Evolutionary conservation across 2,797 vertebrate genomes (phyloP).

Genomic region (Semotilus atromaculatus): DNA sequence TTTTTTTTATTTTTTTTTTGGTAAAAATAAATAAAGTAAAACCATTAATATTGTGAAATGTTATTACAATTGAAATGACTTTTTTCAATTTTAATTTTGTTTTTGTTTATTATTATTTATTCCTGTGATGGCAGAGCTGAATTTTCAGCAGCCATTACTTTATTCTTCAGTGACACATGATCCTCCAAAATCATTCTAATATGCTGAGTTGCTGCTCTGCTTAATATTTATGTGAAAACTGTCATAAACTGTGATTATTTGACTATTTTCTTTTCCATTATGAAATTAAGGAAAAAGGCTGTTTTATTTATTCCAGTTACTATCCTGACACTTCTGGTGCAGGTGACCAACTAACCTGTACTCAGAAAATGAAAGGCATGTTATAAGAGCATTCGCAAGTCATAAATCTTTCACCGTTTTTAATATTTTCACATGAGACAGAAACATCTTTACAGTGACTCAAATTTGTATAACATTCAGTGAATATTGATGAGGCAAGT

Average conservation of each 20-base stretch:
- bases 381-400: constrained; percentile 65
- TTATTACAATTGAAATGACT: too few relatives aligned
- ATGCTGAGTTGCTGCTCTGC: not conserved
- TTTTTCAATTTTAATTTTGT: not conserved
- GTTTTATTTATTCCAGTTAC: not conserved
- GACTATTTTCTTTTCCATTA: not conserved
- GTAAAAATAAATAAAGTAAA: not conserved
- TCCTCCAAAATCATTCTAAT: not conserved
- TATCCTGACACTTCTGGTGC: constrained; percentile 16
- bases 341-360: constrained; percentile 61
- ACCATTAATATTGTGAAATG: not conserved
- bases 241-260: not conserved
- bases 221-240: not conserved
- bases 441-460: constrained; percentile 75
- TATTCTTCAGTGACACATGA: not conserved
- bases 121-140: not conserved
- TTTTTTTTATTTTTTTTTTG: too few relatives aligned
- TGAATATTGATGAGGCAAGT: constrained; percentile 75
- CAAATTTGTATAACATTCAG: constrained; percentile 71
- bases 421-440: constrained; percentile 75
- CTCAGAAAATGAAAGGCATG: constrained; percentile 75
- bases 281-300: not conserved
- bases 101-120: too few relatives aligned
- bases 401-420: constrained; percentile 78
- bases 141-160: not conserved